phyloP scores from a whole-genome alignment of 2,888 invertebrate species.

The Pyrocoelia pectoralis region DNA sequence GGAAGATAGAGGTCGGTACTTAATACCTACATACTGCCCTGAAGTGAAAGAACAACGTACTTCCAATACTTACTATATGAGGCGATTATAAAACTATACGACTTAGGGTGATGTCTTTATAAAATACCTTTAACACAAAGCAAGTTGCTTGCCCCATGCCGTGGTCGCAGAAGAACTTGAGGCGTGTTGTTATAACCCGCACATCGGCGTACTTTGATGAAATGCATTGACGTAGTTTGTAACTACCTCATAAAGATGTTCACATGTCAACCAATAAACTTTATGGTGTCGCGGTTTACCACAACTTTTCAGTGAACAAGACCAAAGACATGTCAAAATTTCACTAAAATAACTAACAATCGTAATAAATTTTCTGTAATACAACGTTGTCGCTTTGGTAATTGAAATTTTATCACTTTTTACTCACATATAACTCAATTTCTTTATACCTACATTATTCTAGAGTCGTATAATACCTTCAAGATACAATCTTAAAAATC shows the following conservation, averaged over 20 bases:
- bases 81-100: conserved; percentile 48
- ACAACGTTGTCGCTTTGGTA: not conserved
- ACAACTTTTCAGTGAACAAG: conserved; percentile 37
- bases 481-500: too few species aligned
- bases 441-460: too few species aligned
- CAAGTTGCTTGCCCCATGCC: conserved; percentile 47
- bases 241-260: conserved; percentile 57
- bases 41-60: conserved; percentile 22
- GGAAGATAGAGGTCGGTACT: not conserved
- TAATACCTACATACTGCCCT: conserved; percentile 3
- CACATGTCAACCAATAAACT: conserved; percentile 52
- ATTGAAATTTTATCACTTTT: too few species aligned
- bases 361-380: conserved; percentile 6
- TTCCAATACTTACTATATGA: conserved; percentile 42
- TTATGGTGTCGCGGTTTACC: conserved; percentile 55
- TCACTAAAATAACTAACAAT: conserved; percentile 8
- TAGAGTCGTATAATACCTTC: too few species aligned
- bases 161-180: conserved; percentile 46
- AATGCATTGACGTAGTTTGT: conserved; percentile 51
- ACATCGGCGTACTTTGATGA: conserved; percentile 51
- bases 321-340: conserved; percentile 21
- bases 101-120: conserved; percentile 47
- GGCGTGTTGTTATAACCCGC: conserved; percentile 47
- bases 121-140: conserved; percentile 44
- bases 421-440: too few species aligned